phyloP scores from a whole-genome alignment of 1,140 invertebrate species.

The Drosophila ananassae region DNA sequence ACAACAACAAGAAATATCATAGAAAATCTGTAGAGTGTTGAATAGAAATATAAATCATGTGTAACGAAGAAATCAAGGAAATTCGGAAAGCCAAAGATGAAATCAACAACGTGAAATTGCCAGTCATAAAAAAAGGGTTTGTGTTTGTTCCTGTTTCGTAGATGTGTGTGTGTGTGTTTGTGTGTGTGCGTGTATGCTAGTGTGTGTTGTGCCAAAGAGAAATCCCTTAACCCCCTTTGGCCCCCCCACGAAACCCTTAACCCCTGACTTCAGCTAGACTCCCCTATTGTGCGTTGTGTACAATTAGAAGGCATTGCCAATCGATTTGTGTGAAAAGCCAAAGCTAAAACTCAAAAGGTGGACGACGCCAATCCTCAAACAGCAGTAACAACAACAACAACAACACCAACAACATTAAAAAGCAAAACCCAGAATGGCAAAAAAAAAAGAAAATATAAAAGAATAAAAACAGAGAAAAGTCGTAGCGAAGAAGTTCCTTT shows the following conservation, averaged over 20 bases:
- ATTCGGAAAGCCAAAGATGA: slow-evolving; percentile 76
- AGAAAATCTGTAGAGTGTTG: slow-evolving; percentile 48
- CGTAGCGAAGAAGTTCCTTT: slow-evolving; percentile 44
- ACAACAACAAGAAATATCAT: slow-evolving; percentile 8
- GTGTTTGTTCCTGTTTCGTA: slow-evolving; percentile 46
- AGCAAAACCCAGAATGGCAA: slow-evolving; percentile 21
- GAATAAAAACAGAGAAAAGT: slow-evolving; percentile 30
- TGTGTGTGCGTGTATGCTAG: slow-evolving; percentile 27
- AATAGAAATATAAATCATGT: slow-evolving; percentile 68
- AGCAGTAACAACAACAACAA: slow-evolving; percentile 7
- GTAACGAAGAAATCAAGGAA: slow-evolving; percentile 61
- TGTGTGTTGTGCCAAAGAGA: slow-evolving; percentile 65
- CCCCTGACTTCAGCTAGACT: slow-evolving; percentile 30
- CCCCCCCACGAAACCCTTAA: not conserved
- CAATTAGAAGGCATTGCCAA: slow-evolving; percentile 82
- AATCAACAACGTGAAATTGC: slow-evolving; percentile 80
- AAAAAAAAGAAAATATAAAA: slow-evolving; percentile 31
- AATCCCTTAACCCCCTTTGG: slow-evolving; percentile 22
- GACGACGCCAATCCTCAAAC: slow-evolving; percentile 43
- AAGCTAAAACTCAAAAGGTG: slow-evolving; percentile 73
- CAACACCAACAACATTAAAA: slow-evolving; percentile 29
- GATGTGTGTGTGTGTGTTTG: slow-evolving; percentile 13
- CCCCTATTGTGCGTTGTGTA: slow-evolving; percentile 66
- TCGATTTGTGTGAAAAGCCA: slow-evolving; percentile 81
- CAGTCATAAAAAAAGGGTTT: slow-evolving; percentile 82